Evolutionary conservation across 2,888 invertebrate genomes (phyloP).

Genomic region (Leptothorax acervorum): DNA sequence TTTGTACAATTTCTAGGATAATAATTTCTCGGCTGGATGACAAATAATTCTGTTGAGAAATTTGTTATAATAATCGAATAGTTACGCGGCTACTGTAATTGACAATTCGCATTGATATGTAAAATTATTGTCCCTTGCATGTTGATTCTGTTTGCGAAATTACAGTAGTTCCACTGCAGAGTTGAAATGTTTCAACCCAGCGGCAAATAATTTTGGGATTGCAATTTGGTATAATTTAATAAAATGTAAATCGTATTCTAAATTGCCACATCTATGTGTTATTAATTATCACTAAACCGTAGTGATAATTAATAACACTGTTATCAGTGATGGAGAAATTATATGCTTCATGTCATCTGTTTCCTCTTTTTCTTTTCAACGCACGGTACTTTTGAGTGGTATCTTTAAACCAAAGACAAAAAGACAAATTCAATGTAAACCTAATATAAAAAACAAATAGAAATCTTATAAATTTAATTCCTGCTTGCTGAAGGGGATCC

Average conservation of each 20-base stretch:
- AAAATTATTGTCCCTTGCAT: background rate
- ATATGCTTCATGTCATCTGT: background rate
- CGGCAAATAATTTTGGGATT: background rate
- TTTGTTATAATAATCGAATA: no score
- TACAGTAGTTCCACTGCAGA: no score
- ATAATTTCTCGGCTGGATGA: background rate
- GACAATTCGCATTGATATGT: background rate
- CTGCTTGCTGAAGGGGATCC: no score
- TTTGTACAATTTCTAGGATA: background rate
- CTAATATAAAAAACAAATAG: no score
- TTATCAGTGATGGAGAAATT: background rate
- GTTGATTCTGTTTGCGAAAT: background rate
- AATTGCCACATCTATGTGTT: background rate
- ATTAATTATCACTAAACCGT: background rate
- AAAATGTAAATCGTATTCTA: slow-evolving; percentile 1
- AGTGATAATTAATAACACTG: background rate
- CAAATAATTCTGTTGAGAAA: background rate
- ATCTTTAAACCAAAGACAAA: no score
- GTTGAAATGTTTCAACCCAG: background rate
- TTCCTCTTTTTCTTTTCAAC: background rate
- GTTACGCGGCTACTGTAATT: background rate
- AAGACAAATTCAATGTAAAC: no score
- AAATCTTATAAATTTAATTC: no score
- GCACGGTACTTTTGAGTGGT: no score
- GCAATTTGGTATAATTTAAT: background rate